These are phyloP conservation scores for Anoplius nigerrimus DNA, from an alignment of 2,888 invertebrate species.

Conservation along the genomic window DNA sequence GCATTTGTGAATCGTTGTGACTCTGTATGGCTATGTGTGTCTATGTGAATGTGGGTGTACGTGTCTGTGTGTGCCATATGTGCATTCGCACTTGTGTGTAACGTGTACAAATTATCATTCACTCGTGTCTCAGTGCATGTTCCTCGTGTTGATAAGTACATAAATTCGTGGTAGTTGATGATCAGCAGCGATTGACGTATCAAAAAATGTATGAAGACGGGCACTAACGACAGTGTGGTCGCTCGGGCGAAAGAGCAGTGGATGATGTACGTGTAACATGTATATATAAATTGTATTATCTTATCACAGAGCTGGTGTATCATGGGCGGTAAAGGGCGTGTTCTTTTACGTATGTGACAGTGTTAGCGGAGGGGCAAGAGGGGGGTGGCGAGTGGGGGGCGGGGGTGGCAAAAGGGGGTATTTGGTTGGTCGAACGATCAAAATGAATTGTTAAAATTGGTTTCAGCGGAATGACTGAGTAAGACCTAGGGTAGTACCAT, in stretches of 20 bases:
- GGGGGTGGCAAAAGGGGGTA: conserved; percentile 26
- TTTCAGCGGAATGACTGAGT: conserved; percentile 64
- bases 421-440: conserved; percentile 51
- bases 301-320: conserved; percentile 9
- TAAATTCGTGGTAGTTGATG: conserved; percentile 9
- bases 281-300: not conserved
- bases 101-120: conserved; percentile 17
- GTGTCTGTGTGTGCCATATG: conserved; percentile 18
- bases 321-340: conserved; percentile 4
- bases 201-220: conserved; percentile 41
- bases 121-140: conserved; percentile 8
- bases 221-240: conserved; percentile 47
- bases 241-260: conserved; percentile 39
- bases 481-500: conserved; percentile 81
- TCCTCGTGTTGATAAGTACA: conserved; percentile 30
- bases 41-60: conserved; percentile 22
- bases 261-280: conserved; percentile 12
- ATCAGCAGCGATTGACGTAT: conserved; percentile 37
- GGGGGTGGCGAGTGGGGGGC: conserved; percentile 20
- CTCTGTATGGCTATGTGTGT: conserved; percentile 49
- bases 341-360: conserved; percentile 18
- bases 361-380: conserved; percentile 18
- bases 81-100: conserved; percentile 3
- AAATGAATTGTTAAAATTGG: conserved; percentile 51
- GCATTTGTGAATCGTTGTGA: not conserved